A percentile compares a stretch with the other conserved stretches of the same genome.
These are phyloP conservation scores for Ascaphus truei DNA, from an alignment of 2,113 vertebrate species.

Conservation along the genomic window DNA sequence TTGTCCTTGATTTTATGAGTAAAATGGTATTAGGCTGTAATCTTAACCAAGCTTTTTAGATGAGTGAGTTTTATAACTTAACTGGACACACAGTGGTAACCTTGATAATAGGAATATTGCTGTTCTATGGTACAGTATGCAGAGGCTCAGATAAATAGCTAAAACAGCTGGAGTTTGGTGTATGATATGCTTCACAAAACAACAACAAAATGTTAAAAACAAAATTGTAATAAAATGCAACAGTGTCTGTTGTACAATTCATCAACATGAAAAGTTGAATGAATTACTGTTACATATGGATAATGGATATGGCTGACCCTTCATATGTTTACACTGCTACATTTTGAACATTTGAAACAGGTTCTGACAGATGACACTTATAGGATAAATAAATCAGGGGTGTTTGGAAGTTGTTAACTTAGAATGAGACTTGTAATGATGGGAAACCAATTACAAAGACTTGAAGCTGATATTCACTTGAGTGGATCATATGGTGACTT, in stretches of 20 bases:
- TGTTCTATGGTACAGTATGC: not conserved
- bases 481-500: too few relatives aligned
- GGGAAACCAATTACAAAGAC: too few relatives aligned
- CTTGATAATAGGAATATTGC: conserved; percentile 27
- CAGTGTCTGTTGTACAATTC: not conserved
- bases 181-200: not conserved
- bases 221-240: not conserved
- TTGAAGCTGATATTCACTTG: too few relatives aligned
- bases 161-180: not conserved
- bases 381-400: too few relatives aligned
- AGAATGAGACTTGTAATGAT: too few relatives aligned
- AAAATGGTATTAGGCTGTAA: conserved; percentile 31
- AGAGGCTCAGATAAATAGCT: conserved; percentile 8
- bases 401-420: too few relatives aligned
- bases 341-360: too few relatives aligned
- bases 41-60: conserved; percentile 32
- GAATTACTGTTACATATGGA: not conserved
- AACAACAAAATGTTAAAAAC: not conserved
- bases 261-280: too few relatives aligned
- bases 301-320: not conserved
- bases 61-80: conserved; percentile 38
- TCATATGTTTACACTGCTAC: not conserved
- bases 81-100: conserved; percentile 31
- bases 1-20: conserved; percentile 34
- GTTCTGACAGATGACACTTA: too few relatives aligned